Percentiles rank a stretch among this genome's conserved stretches.
Evolutionary conservation across 2,113 vertebrate species (phyloP).

Genomic region (Onychorhynchus coronatus): DNA sequence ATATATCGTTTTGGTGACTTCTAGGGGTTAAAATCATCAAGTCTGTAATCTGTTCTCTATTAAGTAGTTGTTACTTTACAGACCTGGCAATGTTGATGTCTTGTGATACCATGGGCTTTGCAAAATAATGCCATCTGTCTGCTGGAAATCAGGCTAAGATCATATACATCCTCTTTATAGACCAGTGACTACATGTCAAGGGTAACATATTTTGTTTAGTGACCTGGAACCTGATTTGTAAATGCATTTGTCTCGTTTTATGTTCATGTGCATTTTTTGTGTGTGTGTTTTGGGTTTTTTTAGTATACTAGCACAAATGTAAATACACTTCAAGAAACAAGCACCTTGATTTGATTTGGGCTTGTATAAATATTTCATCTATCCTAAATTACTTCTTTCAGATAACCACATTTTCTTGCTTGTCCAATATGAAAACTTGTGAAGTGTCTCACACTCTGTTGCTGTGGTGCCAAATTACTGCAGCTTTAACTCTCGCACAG

Average conservation of each 20-base stretch:
- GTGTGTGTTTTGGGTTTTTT: neutral
- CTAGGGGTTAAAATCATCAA: neutral
- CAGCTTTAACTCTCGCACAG: neutral
- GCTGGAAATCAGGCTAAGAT: neutral
- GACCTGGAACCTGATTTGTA: neutral
- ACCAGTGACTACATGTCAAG: neutral
- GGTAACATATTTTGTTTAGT: constrained; percentile 3
- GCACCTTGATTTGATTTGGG: neutral
- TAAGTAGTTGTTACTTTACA: neutral
- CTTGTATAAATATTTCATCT: neutral
- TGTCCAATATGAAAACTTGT: neutral
- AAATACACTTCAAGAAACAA: neutral
- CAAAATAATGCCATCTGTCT: neutral
- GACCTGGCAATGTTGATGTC: neutral
- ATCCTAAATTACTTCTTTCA: neutral
- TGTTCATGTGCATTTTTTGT: neutral
- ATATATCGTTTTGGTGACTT: neutral
- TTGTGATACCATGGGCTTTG: neutral
- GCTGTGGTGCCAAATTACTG: neutral
- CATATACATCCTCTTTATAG: neutral
- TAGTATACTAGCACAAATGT: neutral
- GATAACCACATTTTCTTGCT: neutral
- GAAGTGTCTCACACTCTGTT: neutral
- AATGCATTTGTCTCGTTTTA: neutral
- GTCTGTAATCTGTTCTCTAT: neutral